phyloP scores from a whole-genome alignment of 1,140 invertebrate genomes.

The Caenorhabditis tropicalis region DNA sequence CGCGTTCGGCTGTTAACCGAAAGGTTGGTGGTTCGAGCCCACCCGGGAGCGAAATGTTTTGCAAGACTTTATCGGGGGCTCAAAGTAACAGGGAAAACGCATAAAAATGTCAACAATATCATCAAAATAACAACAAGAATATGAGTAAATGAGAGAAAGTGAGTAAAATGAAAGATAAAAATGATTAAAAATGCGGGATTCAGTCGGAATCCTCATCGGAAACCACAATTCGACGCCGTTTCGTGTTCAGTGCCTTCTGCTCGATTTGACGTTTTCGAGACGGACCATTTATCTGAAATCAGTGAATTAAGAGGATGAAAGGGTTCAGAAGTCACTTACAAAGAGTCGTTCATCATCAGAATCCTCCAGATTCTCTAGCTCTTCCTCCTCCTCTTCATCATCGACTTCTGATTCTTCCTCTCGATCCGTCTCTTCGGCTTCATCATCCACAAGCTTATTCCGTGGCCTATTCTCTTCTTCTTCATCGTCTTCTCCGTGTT shows the following conservation, averaged over 20 bases:
- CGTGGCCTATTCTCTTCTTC: not conserved
- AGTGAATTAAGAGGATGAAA: not conserved
- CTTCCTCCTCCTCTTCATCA: not conserved
- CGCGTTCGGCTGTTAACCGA: constrained; percentile 71
- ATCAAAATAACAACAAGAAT: too few species aligned
- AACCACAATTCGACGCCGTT: constrained; percentile 3
- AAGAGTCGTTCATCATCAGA: constrained; percentile 31
- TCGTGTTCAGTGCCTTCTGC: not conserved
- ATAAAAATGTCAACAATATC: too few species aligned
- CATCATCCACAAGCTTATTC: not conserved
- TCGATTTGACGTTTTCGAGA: not conserved
- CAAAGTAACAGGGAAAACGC: too few species aligned
- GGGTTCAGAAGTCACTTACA: not conserved
- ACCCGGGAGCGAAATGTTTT: constrained; percentile 67
- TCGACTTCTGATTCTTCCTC: not conserved
- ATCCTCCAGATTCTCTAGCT: not conserved
- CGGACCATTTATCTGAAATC: not conserved
- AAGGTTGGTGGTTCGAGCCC: constrained; percentile 72
- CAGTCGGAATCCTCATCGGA: not conserved
- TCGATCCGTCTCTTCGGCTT: not conserved
- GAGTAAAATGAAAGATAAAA: not conserved
- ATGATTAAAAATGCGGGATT: not conserved
- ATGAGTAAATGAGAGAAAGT: not conserved
- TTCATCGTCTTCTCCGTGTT: not conserved
- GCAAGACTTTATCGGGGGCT: too few species aligned